Conservation (phyloP, 2,888 invertebrate genomes). For the Ectemnius cavifrons region DNA sequence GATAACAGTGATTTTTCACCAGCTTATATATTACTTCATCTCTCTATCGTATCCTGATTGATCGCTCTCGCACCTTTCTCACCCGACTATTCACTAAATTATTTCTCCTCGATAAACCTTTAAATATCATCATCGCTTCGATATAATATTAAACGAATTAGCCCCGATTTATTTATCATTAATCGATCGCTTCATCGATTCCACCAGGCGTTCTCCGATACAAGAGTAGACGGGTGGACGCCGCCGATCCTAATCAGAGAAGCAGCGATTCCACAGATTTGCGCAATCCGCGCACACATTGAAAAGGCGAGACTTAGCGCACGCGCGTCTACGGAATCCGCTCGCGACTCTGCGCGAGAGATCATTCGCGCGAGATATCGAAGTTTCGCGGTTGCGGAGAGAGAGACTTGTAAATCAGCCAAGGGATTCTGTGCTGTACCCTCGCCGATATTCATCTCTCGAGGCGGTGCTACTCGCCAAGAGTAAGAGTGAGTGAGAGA, state of each 20-base stretch:
- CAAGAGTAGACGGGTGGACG: background rate
- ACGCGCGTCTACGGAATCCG: no score
- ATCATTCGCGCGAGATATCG: constrained; percentile 44
- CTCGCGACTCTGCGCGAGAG: constrained; percentile 17
- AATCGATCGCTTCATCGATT: no score
- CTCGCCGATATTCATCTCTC: constrained; percentile 49
- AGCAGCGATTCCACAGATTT: background rate
- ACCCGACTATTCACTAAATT: no score
- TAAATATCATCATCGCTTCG: no score
- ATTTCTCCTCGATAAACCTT: no score
- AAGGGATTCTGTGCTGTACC: constrained; percentile 32
- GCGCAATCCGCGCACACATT: background rate
- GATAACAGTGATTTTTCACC: constrained; percentile 27
- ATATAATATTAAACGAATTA: no score
- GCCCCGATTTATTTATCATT: no score
- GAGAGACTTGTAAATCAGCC: constrained; percentile 46
- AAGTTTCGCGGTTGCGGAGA: constrained; percentile 21
- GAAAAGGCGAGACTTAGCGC: no score
- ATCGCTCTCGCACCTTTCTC: no score
- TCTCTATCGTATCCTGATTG: no score
- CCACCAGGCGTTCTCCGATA: no score
- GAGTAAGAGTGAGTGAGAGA: constrained; percentile 19
- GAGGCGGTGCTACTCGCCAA: background rate
- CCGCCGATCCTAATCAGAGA: background rate
- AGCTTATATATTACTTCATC: constrained; percentile 1